Base-by-base conservation (phyloP, 2,797 vertebrate genomes). In the Microhierax caerulescens region DNA sequence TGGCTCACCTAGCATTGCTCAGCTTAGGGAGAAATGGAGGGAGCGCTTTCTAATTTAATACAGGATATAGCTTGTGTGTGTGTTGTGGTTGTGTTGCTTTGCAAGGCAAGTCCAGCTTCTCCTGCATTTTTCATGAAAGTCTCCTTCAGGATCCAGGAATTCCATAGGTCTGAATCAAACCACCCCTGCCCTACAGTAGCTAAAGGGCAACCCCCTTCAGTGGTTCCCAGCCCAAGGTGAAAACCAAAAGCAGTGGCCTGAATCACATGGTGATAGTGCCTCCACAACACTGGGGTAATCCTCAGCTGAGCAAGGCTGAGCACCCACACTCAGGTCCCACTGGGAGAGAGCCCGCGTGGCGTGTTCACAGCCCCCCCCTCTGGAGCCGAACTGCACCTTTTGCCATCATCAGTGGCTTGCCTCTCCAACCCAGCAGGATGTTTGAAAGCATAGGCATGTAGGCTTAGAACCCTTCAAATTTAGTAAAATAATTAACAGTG, bases 221-320 rank as follows among this genome's bases (percentile, higher is more conserved):
- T 32, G 72, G 11, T 22, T 91, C 22, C 18, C 27, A 72, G 34
- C 17, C 61, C 6, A 20, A 65, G n/a, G 47, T 41, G 32, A 64
- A 73, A 93, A 74, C 20, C 65, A 73, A 32, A 68, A 45, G n/a
- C 6, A 11, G 3, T 63, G 72, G n/a, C 25, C 20, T 65, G 61
- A 84, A 27, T 57, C 34, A 9, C 9, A 20, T 7, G 54, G 15
- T 1, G 0, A 4, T 60, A 64, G 32, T 39, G 57, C 13, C 57
- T 48, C 10, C 19, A 32, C 37, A 70, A 34, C 27, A n/a, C 0
- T n/a, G 0, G 7, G 11, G 6, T n/a, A 64, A 61, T 43, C 41
- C 34, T 69, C 3, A 8, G 11, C 22, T 72, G 64, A 77, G 70
- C 30, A 59, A 67, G 80, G 5, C 32, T 77, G 32, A 79, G 34